These are phyloP conservation scores for Pionites leucogaster DNA, from an alignment of 2,113 vertebrate species.

Conservation along the genomic window DNA sequence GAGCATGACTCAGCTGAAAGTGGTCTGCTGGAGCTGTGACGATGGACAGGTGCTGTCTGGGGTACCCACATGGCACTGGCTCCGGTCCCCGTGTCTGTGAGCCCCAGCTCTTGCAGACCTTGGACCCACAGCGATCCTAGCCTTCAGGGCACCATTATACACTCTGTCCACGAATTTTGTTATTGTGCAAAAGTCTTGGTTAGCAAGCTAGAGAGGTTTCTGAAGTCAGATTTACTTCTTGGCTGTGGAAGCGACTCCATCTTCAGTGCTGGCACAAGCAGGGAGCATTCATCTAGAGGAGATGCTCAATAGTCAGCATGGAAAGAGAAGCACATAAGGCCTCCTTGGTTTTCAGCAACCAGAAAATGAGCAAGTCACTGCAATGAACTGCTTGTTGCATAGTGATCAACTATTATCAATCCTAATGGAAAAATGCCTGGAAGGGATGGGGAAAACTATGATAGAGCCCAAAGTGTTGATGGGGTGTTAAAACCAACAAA, in stretches of 20 bases:
- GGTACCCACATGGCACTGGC: background rate
- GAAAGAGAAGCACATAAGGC: background rate
- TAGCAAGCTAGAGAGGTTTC: background rate
- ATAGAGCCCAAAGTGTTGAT: background rate
- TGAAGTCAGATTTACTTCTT: background rate
- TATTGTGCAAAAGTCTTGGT: background rate
- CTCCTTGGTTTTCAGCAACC: background rate
- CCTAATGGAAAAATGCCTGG: constrained; percentile 17
- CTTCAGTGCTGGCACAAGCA: background rate
- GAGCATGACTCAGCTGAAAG: constrained; percentile 16
- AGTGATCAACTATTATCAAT: background rate
- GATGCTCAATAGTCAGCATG: background rate
- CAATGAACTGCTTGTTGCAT: background rate
- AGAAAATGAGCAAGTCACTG: background rate
- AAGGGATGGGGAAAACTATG: background rate
- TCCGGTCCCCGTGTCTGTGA: rapidly evolving
- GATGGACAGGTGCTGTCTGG: background rate
- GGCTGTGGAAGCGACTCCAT: background rate
- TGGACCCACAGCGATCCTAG: background rate
- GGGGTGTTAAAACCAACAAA: constrained; percentile 8
- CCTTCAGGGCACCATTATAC: background rate
- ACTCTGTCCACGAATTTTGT: background rate
- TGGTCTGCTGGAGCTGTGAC: background rate
- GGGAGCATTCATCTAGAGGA: background rate
- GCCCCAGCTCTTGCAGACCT: rapidly evolving